phyloP scores from a whole-genome alignment of 2,888 invertebrate genomes.

The Xanthia icteritia region DNA sequence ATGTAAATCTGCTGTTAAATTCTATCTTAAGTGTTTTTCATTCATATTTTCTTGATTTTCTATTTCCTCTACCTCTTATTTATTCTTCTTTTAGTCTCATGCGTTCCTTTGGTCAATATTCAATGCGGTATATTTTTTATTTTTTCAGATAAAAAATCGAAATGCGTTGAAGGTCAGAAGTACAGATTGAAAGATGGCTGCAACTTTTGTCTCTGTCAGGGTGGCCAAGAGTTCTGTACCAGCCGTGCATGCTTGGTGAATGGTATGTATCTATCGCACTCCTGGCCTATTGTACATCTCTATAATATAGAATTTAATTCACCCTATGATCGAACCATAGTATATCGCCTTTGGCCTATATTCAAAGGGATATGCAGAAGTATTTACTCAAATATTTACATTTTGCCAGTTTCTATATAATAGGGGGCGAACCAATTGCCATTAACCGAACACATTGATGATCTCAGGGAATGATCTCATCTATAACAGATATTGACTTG shows the following conservation, averaged over 20 bases:
- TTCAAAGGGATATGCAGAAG: too few species aligned
- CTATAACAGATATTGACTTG: not conserved
- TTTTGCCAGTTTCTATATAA: not conserved
- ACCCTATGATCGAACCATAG: too few species aligned
- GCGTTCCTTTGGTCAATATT: not conserved
- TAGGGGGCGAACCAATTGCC: not conserved
- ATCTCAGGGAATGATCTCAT: not conserved
- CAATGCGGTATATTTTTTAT: not conserved
- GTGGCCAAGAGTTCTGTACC: conserved; percentile 29
- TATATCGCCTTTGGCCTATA: not conserved
- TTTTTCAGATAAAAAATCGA: not conserved
- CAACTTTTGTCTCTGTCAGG: conserved; percentile 33
- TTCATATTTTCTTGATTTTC: too few species aligned
- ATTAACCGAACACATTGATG: not conserved
- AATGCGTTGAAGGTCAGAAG: conserved; percentile 11
- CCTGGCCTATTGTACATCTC: too few species aligned
- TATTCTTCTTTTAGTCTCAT: not conserved
- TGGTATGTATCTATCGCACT: not conserved
- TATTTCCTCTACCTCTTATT: too few species aligned
- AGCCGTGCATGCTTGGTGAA: conserved; percentile 2
- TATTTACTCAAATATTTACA: not conserved
- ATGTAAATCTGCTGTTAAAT: not conserved
- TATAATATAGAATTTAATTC: not conserved
- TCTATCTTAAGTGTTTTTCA: not conserved
- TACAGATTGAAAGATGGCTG: conserved; percentile 6